Conservation (phyloP, 2,113 vertebrate genomes). For the Gnathonemus echidnorhynchus region DNA sequence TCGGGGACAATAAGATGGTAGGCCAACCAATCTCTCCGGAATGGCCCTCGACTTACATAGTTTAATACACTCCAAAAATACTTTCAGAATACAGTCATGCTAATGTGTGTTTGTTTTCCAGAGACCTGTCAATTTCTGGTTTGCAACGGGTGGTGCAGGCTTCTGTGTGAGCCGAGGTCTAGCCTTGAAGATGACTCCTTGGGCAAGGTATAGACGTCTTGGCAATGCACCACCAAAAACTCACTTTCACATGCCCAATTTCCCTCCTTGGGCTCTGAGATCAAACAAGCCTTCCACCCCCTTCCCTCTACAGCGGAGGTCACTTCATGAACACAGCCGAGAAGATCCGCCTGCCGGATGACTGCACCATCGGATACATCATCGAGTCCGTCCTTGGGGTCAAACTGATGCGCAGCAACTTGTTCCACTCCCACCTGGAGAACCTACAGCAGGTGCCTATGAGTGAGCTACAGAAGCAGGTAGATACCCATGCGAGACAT, state of each 20-base stretch:
- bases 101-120: constrained; percentile 30
- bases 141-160: constrained; percentile 86
- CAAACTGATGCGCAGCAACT: constrained; percentile 69
- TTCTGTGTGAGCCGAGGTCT: constrained; percentile 86
- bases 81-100: background rate
- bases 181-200: constrained; percentile 86
- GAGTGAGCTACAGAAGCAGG: constrained; percentile 73
- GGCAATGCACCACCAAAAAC: too few relatives aligned
- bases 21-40: background rate
- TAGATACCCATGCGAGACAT: constrained; percentile 30
- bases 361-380: constrained; percentile 88
- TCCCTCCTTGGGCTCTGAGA: background rate
- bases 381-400: constrained; percentile 77
- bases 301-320: constrained; percentile 55
- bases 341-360: constrained; percentile 80
- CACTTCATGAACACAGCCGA: constrained; percentile 82
- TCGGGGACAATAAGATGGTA: constrained; percentile 69
- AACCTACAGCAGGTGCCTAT: constrained; percentile 79
- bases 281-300: background rate
- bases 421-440: constrained; percentile 92
- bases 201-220: constrained; percentile 73
- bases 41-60: background rate
- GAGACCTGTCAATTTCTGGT: constrained; percentile 88
- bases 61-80: background rate
- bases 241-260: background rate